Evolutionary conservation across 1,140 invertebrate genomes (phyloP).

Genomic region (Diprion similis): DNA sequence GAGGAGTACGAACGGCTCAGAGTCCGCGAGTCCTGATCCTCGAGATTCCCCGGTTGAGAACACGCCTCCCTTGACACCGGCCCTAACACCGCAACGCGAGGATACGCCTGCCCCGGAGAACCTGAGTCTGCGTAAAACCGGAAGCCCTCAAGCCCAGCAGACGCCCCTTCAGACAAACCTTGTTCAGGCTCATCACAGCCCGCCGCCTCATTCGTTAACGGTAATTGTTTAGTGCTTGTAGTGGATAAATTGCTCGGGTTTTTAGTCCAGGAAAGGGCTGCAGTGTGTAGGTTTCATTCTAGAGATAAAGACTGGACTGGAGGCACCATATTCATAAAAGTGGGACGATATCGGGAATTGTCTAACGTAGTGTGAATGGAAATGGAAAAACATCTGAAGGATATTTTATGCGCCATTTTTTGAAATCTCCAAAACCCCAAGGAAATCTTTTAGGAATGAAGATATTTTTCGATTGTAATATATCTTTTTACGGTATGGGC

Average conservation of each 20-base stretch:
- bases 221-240: slow-evolving; percentile 30
- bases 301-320: slow-evolving; percentile 6
- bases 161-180: slow-evolving; percentile 48
- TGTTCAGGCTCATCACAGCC: slow-evolving; percentile 54
- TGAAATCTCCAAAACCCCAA: no score
- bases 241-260: not conserved
- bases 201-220: slow-evolving; percentile 49
- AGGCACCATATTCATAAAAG: not conserved
- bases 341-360: not conserved
- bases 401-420: no score
- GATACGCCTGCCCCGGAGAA: slow-evolving; percentile 69
- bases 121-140: slow-evolving; percentile 61
- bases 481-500: no score
- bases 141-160: slow-evolving; percentile 47
- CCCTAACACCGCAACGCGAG: slow-evolving; percentile 56
- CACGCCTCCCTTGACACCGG: slow-evolving; percentile 53
- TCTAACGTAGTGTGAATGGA: no score
- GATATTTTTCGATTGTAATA: no score
- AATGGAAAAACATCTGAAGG: no score
- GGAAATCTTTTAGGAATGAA: no score
- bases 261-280: not conserved
- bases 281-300: not conserved
- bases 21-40: slow-evolving; percentile 52
- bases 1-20: slow-evolving; percentile 46
- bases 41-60: slow-evolving; percentile 52